phyloP scores from a whole-genome alignment of 2,113 vertebrate genomes.

The Apteryx mantelli region DNA sequence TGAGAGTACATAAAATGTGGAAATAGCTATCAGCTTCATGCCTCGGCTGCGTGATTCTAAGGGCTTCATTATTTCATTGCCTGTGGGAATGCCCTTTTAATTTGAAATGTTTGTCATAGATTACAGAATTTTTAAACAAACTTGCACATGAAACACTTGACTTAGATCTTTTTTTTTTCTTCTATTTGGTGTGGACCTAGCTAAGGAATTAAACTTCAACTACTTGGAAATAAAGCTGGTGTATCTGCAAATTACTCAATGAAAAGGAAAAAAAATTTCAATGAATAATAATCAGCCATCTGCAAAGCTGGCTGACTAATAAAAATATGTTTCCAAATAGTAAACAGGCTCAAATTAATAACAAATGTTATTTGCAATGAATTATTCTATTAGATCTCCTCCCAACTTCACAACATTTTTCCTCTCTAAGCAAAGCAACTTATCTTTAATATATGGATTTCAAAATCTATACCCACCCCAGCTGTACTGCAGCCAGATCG shows the following conservation, averaged over 20 bases:
- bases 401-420: not conserved
- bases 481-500: not conserved
- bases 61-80: constrained; percentile 68
- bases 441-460: not conserved
- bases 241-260: constrained; percentile 36
- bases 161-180: not conserved
- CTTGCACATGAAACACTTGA: constrained; percentile 55
- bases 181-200: constrained; percentile 34
- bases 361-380: constrained; percentile 38
- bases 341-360: constrained; percentile 49
- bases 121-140: constrained; percentile 63
- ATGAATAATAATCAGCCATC: constrained; percentile 56
- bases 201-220: constrained; percentile 39
- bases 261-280: not conserved
- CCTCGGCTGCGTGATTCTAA: constrained; percentile 43
- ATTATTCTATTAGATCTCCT: constrained; percentile 14
- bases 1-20: constrained; percentile 40
- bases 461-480: not conserved
- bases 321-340: constrained; percentile 52
- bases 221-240: constrained; percentile 34
- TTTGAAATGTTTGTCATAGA: constrained; percentile 71
- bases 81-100: constrained; percentile 68
- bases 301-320: constrained; percentile 54
- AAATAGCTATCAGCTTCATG: constrained; percentile 50
- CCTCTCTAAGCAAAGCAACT: not conserved